These are phyloP conservation scores for Sceloporus undulatus DNA, from an alignment of 2,113 vertebrate genomes.

Conservation along the genomic window DNA sequence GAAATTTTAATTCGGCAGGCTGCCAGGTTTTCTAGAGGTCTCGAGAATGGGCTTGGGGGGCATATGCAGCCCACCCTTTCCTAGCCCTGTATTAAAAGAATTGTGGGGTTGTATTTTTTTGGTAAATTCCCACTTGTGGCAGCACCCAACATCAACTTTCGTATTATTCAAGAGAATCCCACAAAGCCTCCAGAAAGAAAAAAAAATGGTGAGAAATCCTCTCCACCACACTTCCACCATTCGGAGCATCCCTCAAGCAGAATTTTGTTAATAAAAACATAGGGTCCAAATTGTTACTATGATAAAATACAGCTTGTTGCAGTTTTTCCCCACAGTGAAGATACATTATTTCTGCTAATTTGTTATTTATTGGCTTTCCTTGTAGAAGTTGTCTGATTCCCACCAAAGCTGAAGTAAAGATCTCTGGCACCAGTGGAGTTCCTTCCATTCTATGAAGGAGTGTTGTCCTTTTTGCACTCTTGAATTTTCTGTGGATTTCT, in stretches of 20 bases:
- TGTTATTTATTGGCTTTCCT: conserved; percentile 68
- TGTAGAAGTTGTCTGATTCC: conserved; percentile 89
- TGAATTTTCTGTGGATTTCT: conserved; percentile 77
- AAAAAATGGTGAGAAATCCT: too few relatives aligned
- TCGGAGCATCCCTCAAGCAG: background rate
- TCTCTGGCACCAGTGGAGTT: conserved; percentile 75
- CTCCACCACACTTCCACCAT: background rate
- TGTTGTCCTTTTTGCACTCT: conserved; percentile 65
- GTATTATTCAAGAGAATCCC: background rate
- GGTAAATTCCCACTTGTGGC: background rate
- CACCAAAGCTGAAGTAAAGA: conserved; percentile 74
- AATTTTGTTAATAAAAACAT: background rate
- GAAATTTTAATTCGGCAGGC: background rate
- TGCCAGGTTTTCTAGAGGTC: too few relatives aligned
- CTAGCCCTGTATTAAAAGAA: background rate
- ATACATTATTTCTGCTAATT: conserved; percentile 50
- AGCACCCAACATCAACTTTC: background rate
- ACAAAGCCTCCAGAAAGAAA: background rate
- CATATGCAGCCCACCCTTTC: too few relatives aligned
- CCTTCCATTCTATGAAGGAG: conserved; percentile 76
- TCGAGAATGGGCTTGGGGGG: too few relatives aligned
- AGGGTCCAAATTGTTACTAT: background rate
- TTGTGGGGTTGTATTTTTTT: background rate
- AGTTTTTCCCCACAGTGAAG: background rate
- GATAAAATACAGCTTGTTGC: background rate